Conservation (phyloP, 2,888 invertebrate species). For the Drosophila formosana region DNA sequence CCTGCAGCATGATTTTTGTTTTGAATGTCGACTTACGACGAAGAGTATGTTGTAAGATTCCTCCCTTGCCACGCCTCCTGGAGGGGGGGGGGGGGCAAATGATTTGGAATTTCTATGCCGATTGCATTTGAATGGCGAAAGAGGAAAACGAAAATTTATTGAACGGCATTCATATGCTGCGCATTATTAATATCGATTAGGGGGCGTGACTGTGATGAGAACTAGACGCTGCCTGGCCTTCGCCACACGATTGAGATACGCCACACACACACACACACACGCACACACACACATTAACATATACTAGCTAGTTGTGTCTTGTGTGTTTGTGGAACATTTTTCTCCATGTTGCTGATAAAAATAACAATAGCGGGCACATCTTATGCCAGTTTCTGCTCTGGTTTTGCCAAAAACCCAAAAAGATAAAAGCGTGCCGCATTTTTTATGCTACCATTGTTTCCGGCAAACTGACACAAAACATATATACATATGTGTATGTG, state of each 20-base stretch:
- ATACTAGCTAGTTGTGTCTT: neutral
- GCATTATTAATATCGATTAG: constrained; percentile 76
- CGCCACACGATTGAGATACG: constrained; percentile 27
- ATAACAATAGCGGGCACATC: constrained; percentile 50
- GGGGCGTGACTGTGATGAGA: constrained; percentile 39
- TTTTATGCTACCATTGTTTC: constrained; percentile 50
- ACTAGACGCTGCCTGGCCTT: constrained; percentile 32
- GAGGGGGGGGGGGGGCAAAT: constrained; percentile 13
- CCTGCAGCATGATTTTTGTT: constrained; percentile 33
- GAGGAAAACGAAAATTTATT: constrained; percentile 67
- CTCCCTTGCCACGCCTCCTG: neutral
- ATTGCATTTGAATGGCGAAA: constrained; percentile 57
- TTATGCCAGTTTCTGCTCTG: constrained; percentile 12
- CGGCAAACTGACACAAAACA: constrained; percentile 22
- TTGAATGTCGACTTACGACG: constrained; percentile 25
- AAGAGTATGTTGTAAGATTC: constrained; percentile 1
- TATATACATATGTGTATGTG: neutral
- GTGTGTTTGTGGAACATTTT: constrained; percentile 11
- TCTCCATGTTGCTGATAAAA: constrained; percentile 43
- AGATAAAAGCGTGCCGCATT: constrained; percentile 41
- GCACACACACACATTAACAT: constrained; percentile 6
- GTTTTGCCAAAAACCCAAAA: constrained; percentile 8
- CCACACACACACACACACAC: constrained; percentile 6
- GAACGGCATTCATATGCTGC: constrained; percentile 71
- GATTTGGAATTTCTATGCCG: constrained; percentile 47